These are phyloP conservation scores for Micoletzkya japonica DNA, from an alignment of 2,888 invertebrate genomes.

Conservation along the genomic window DNA sequence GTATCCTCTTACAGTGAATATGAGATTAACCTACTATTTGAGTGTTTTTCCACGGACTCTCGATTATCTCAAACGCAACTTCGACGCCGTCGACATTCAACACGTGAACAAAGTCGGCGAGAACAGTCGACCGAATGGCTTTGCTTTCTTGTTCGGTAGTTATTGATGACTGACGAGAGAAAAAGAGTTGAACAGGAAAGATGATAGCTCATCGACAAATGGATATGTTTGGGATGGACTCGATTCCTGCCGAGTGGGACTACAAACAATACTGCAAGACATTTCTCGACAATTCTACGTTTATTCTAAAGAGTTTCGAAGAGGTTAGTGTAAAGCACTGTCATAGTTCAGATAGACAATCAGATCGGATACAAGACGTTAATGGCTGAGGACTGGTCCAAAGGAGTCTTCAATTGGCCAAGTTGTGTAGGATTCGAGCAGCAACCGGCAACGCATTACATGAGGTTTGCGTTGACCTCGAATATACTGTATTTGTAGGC, in stretches of 20 bases:
- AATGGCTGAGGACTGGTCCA: constrained; percentile 28
- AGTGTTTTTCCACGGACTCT: constrained; percentile 14
- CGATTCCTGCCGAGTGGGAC: too few species aligned
- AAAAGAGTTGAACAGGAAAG: background rate
- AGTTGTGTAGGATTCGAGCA: constrained; percentile 19
- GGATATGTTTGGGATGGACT: too few species aligned
- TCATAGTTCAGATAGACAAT: too few species aligned
- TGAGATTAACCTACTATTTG: too few species aligned
- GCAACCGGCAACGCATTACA: constrained; percentile 24
- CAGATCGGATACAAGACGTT: constrained; percentile 25
- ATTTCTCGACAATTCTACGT: too few species aligned
- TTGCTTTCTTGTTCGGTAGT: constrained; percentile 16
- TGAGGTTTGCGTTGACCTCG: too few species aligned
- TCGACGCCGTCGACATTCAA: constrained; percentile 8
- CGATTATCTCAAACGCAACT: constrained; percentile 1
- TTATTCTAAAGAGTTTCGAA: too few species aligned
- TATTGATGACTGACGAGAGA: background rate
- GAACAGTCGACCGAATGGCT: constrained; percentile 28
- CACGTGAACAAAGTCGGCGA: constrained; percentile 28
- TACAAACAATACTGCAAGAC: too few species aligned
- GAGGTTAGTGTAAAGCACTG: too few species aligned
- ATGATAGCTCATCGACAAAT: too few species aligned
- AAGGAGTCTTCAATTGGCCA: constrained; percentile 28
- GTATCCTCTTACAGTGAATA: background rate
- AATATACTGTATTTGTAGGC: background rate